Evolutionary conservation across 2,113 vertebrate species (phyloP), one percentile per base, ranked within the genome.

Genomic region (Carettochelys insculpta): DNA sequence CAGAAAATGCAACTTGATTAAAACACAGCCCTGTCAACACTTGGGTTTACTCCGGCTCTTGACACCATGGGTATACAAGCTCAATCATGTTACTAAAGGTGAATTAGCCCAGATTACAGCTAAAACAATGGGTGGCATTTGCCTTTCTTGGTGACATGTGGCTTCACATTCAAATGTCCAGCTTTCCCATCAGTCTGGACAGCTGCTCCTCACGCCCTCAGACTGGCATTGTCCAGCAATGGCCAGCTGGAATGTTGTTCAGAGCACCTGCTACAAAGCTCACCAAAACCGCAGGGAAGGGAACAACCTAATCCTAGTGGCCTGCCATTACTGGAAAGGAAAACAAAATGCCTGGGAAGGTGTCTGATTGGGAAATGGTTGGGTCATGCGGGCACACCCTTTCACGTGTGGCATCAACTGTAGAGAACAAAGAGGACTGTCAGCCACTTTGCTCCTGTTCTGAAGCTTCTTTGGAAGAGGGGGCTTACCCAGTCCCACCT

Each of bases 221-320:
- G 98, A 98, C 98, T 96, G 96, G 84, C 94, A n/a, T n/a, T 89
- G 98, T 97, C 97, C 96, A 92, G 96, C 96, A 85, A 95, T 97
- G 95, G 95, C 89, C 90, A 54, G 83, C 5, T 51, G 92, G 95
- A 83, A 82, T 78, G 77, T 45, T 3, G 93, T 27, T 87, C 3
- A 3, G 47, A 89, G 86, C 96, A 95, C 94, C 97, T 97, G 96
- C 97, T 96, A 43, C 92, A 81, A 73, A 31, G 17, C 91, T 92
- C 82, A 10, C 89, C 4, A 78, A 34, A 90, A 80, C 89, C 87
- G 93, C 86, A 17, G 95, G 93, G 73, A 41, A 90, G 77, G 52
- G 78, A 53, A 2, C 29, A 3, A 89, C 90, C 83, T 1, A 76
- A 53, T 88, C 71, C 90, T 71, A 3, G 3, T n/a, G 94, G 91